Evolutionary conservation across 1,140 invertebrate species (phyloP), one percentile per base, ranked within the genome.

Genomic region (Bombus ignitus): DNA sequence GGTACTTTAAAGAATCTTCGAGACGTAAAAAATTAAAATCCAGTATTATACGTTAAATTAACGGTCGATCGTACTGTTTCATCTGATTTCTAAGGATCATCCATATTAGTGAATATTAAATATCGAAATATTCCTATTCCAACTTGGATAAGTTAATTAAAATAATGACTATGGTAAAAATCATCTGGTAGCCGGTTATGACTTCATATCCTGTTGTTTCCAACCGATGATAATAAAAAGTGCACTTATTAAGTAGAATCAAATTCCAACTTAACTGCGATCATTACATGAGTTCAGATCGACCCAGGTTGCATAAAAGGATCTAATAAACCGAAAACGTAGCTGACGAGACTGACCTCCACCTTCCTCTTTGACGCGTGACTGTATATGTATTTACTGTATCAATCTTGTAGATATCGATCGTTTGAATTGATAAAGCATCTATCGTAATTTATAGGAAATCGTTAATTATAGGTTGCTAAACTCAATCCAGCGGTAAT

Each of bases 401-500:
- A 75, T 59, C 73, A 39, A 72, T 77, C 32, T 28, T 35, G 18
- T n/a, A 73, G 72, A 74, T 88, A 82, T 88, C 85, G 75, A 84
- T 76, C 80, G 57, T 59, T 35, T n/a, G 42, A 37, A 77, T 59
- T 71, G 76, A 81, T 77, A 83, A 83, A 70, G 68, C 66, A 42
- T 65, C 53, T 80, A 42, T 28, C 3, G 73, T 70, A 75, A 84
- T 89, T 86, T 74, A 47, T 70, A 71, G 78, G 59, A 83, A 89
- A 87, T 87, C 72, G 80, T 35, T 89, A 89, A 89, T 89, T 89
- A 82, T 47, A 81, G 18, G 18, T 75, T 81, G 71, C 84, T 66
- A 28, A 66, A 71, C 62, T 79, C 59, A 53, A 87, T 84, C 39
- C 37, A 13, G 3, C 25, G 28, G n/a, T 75, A n/a, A 62, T 70